A percentile compares a stretch with the other conserved stretches of the same genome.
These are phyloP conservation scores for Dendrolimus pini DNA, from an alignment of 2,888 invertebrate species.

Conservation along the genomic window DNA sequence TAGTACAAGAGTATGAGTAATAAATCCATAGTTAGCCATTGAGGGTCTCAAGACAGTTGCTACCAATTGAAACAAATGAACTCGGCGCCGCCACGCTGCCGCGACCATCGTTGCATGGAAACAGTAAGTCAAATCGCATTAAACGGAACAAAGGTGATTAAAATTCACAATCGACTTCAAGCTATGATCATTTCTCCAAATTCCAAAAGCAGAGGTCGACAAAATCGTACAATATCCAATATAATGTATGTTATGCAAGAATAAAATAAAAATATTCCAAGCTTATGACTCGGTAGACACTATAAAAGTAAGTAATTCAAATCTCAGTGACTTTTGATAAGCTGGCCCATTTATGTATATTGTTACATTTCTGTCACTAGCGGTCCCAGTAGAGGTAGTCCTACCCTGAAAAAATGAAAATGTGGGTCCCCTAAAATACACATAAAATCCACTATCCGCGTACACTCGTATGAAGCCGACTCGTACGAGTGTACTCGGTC, in stretches of 20 bases:
- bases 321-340: background rate
- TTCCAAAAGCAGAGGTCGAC: background rate
- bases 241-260: background rate
- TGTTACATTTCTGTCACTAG: too few relatives aligned
- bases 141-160: background rate
- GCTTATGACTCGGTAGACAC: too few relatives aligned
- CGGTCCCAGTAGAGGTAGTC: too few relatives aligned
- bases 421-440: too few relatives aligned
- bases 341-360: background rate
- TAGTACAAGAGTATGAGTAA: conserved; percentile 19
- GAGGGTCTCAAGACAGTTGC: conserved; percentile 41
- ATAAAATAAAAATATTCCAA: too few relatives aligned
- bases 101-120: background rate
- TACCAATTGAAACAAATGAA: conserved; percentile 62
- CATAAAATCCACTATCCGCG: too few relatives aligned
- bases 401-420: too few relatives aligned
- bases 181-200: background rate
- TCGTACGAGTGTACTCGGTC: too few relatives aligned
- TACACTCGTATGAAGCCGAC: too few relatives aligned
- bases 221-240: conserved; percentile 1
- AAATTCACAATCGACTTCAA: background rate
- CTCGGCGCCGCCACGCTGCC: conserved; percentile 43
- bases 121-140: background rate
- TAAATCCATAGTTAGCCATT: conserved; percentile 22
- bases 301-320: background rate